Conservation (phyloP, 1,140 invertebrate species). For the Bombus superbus region DNA sequence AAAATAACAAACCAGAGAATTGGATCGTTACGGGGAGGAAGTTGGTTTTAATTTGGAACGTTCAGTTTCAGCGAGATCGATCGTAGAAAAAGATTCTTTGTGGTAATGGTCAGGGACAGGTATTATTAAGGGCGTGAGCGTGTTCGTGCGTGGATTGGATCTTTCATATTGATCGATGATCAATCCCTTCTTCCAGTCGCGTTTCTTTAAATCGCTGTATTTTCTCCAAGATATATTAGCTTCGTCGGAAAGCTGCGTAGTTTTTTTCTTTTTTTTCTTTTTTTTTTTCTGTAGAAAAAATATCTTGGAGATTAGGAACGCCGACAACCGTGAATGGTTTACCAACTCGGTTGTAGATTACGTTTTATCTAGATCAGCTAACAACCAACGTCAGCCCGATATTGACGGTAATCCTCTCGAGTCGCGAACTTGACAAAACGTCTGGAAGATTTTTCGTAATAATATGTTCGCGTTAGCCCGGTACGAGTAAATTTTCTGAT, state of each 20-base stretch:
- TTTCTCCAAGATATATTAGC: too few relatives aligned
- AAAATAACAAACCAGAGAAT: neutral
- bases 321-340: conserved; percentile 4
- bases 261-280: too few relatives aligned
- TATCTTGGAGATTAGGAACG: neutral
- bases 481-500: too few relatives aligned
- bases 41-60: neutral
- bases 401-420: neutral
- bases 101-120: neutral
- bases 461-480: too few relatives aligned
- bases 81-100: neutral
- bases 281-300: too few relatives aligned
- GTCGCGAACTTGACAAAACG: neutral
- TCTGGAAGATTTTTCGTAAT: too few relatives aligned
- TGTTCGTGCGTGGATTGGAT: too few relatives aligned
- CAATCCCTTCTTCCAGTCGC: too few relatives aligned
- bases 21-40: neutral
- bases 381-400: neutral
- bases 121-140: neutral
- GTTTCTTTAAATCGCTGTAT: too few relatives aligned
- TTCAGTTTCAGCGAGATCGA: neutral
- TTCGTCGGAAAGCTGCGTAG: too few relatives aligned
- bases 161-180: neutral
- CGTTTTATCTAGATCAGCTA: neutral
- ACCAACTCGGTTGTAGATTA: conserved; percentile 1